Conservation (phyloP, 2,797 vertebrate species). For the Echiichthys vipera region DNA sequence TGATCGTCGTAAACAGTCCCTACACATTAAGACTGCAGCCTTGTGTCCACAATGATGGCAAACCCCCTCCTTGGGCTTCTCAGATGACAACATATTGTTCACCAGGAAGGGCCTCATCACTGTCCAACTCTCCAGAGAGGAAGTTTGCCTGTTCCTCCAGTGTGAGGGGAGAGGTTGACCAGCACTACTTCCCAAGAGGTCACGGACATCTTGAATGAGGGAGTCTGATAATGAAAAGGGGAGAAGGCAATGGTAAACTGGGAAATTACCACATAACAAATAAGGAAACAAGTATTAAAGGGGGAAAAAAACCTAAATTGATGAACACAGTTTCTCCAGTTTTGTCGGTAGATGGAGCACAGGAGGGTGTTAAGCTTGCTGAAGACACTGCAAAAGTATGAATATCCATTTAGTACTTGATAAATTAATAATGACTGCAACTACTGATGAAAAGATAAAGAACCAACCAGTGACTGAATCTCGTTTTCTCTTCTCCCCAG, state of each 20-base stretch:
- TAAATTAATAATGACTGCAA: not conserved
- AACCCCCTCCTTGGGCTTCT: no score
- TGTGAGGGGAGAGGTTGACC: not conserved
- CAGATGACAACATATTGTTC: no score
- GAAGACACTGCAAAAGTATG: not conserved
- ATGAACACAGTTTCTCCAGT: not conserved
- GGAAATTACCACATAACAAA: not conserved
- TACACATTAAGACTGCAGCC: no score
- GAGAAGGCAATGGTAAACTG: not conserved
- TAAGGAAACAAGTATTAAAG: not conserved
- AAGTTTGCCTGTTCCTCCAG: not conserved
- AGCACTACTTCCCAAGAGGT: not conserved
- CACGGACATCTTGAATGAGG: not conserved
- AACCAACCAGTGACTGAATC: not conserved
- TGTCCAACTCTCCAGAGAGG: no score
- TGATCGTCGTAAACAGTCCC: no score
- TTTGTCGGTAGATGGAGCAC: not conserved
- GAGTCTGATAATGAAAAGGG: not conserved
- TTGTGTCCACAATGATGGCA: no score
- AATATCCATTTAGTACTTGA: not conserved
- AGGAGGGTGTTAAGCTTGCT: not conserved
- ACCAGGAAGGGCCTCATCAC: no score
- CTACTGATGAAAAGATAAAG: not conserved
- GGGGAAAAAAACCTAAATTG: not conserved
- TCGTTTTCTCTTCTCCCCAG: not conserved